phyloP scores from a whole-genome alignment of 2,113 vertebrate genomes.

The Diadophis punctatus region DNA sequence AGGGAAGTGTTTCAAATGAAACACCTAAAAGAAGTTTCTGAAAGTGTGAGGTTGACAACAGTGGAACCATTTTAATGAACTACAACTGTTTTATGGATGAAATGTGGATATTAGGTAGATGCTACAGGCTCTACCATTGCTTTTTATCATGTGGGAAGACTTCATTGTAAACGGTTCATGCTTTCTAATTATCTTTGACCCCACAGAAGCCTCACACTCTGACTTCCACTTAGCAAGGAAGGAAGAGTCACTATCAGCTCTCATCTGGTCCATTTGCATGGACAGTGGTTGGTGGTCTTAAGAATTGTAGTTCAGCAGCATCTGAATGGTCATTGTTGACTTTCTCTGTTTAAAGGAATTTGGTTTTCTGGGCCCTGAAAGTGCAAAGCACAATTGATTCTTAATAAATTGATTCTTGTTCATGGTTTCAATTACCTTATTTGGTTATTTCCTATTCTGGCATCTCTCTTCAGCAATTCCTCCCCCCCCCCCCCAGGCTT shows the following conservation, averaged over 20 bases:
- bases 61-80: not conserved
- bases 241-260: not conserved
- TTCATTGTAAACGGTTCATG: not conserved
- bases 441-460: not conserved
- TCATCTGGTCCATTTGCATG: not conserved
- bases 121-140: not conserved
- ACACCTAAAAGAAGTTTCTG: not conserved
- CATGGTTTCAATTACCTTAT: not conserved
- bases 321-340: not conserved
- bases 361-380: not conserved
- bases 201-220: not conserved
- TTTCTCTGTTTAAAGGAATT: not conserved
- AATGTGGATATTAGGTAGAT: not conserved
- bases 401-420: not conserved
- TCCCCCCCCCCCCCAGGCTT: not conserved
- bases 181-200: not conserved
- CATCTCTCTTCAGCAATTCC: not conserved
- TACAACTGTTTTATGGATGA: not conserved
- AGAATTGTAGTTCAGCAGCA: not conserved
- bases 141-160: not conserved
- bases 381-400: not conserved
- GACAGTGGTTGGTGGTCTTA: not conserved
- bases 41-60: not conserved
- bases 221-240: not conserved
- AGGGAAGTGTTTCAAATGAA: not conserved